These are phyloP conservation scores for Tetranychus piercei DNA, from an alignment of 2,888 invertebrate species.

Conservation along the genomic window DNA sequence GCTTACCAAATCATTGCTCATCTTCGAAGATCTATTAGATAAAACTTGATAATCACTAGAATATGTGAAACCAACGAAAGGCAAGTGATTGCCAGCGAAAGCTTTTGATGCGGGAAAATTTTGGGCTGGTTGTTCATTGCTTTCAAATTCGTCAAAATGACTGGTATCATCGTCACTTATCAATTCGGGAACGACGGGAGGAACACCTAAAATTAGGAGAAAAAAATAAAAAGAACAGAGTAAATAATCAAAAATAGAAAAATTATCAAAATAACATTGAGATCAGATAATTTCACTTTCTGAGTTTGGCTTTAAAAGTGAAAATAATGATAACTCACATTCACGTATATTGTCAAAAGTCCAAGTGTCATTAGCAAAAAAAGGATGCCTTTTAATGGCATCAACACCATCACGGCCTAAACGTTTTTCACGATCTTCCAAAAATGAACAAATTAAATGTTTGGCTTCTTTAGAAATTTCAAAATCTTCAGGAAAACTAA, in stretches of 20 bases:
- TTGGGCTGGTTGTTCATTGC: conserved; percentile 54
- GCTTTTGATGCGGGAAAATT: conserved; percentile 92
- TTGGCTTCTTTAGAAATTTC: conserved; percentile 58
- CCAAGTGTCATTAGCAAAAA: conserved; percentile 94
- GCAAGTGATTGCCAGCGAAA: conserved; percentile 93
- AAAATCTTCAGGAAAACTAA: conserved; percentile 76
- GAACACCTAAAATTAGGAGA: conserved; percentile 40
- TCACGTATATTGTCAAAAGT: conserved; percentile 85
- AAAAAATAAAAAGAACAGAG: neutral
- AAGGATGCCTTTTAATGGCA: conserved; percentile 82
- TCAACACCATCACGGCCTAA: conserved; percentile 78
- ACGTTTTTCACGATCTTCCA: conserved; percentile 67
- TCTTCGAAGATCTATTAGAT: conserved; percentile 5
- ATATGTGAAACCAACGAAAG: conserved; percentile 96
- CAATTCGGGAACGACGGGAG: conserved; percentile 90
- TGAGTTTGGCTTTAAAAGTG: no score
- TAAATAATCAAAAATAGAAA: neutral
- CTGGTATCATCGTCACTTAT: conserved; percentile 91
- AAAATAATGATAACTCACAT: conserved; percentile 38
- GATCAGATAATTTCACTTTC: neutral
- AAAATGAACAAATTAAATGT: conserved; percentile 69
- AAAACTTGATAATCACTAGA: conserved; percentile 36
- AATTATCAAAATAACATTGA: neutral
- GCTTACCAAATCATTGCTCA: neutral
- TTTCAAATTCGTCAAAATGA: conserved; percentile 93